phyloP scores from a whole-genome alignment of 2,113 vertebrate genomes.

The Daubentonia madagascariensis region DNA sequence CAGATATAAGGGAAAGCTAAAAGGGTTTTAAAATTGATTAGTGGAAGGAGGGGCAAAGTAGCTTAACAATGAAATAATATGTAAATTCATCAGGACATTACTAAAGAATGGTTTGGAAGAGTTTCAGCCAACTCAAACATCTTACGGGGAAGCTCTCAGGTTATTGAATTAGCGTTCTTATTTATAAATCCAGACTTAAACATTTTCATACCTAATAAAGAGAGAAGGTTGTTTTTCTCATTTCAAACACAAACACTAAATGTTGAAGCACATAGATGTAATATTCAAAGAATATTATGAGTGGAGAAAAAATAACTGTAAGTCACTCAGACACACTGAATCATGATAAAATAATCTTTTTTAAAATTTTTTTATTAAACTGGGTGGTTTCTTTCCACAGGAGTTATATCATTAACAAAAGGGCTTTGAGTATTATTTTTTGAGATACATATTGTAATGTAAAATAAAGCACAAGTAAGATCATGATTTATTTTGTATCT shows the following conservation, averaged over 20 bases:
- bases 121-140: not conserved
- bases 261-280: not conserved
- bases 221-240: not conserved
- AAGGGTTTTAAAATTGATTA: not conserved
- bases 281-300: not conserved
- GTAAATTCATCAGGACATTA: not conserved
- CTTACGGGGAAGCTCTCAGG: not conserved
- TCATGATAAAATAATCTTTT: conserved; percentile 15
- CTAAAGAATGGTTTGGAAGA: not conserved
- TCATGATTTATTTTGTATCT: not conserved
- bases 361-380: not conserved
- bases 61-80: not conserved
- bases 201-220: not conserved
- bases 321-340: not conserved
- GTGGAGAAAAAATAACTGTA: not conserved
- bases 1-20: not conserved
- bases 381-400: not conserved
- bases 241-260: not conserved
- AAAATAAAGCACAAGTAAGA: not conserved
- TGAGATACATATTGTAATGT: conserved; percentile 1
- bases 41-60: not conserved
- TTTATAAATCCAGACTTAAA: not conserved
- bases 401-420: not conserved
- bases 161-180: not conserved
- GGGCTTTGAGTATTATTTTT: not conserved